Conservation (phyloP, 2,797 vertebrate genomes). For the Bucorvus abyssinicus region DNA sequence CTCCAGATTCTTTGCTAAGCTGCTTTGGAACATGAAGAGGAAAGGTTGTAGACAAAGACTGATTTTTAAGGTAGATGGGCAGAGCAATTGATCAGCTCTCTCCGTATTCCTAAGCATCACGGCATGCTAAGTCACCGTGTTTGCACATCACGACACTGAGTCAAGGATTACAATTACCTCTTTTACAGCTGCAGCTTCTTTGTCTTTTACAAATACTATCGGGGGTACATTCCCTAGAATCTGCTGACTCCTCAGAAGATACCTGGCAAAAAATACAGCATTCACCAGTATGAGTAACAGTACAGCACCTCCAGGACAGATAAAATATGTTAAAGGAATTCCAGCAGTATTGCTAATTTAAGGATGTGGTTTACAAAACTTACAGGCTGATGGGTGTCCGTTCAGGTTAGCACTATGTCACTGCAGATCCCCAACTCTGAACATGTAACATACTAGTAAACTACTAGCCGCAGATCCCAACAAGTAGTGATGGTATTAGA, state of each 20-base stretch:
- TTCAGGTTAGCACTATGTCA: not conserved
- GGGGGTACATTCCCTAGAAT: conserved; percentile 73
- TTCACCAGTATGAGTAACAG: not conserved
- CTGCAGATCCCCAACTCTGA: not conserved
- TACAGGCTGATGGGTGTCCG: not conserved
- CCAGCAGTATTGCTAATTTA: not conserved
- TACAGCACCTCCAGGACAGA: not conserved
- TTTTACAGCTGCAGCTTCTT: conserved; percentile 54
- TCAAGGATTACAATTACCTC: conserved; percentile 67
- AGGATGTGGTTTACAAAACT: not conserved
- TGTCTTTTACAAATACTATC: conserved; percentile 78
- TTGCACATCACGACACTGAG: not conserved
- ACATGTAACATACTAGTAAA: not conserved
- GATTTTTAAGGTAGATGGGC: not conserved
- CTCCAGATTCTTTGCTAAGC: not conserved
- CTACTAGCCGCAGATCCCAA: not conserved
- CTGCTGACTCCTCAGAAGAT: conserved; percentile 74
- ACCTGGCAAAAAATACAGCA: conserved; percentile 64
- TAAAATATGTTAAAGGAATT: not conserved
- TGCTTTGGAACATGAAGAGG: not conserved
- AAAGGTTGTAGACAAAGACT: not conserved
- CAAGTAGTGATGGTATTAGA: not conserved
- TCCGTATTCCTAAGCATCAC: not conserved
- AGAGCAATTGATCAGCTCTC: not conserved
- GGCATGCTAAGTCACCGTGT: not conserved